Evolutionary conservation across 2,797 vertebrate genomes (phyloP), one percentile per base, ranked within the genome.

Genomic region (Centropyge bicolor): DNA sequence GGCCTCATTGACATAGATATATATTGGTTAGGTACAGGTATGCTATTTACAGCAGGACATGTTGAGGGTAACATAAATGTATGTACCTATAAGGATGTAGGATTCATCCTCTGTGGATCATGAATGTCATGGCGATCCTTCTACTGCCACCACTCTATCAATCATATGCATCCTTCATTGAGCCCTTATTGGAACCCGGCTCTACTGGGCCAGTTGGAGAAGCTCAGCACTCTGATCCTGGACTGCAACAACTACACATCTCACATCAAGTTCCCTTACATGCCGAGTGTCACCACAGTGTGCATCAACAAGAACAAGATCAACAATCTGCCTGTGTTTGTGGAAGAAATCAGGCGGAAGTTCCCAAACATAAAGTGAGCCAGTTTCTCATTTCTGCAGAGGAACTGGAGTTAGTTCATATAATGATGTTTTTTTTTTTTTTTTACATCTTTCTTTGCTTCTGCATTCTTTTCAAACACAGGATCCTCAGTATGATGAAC

Each of bases 251-350:
- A 90, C 80, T 96, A 94, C 91, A 94, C 86, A 5, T 90, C 94
- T 16, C 95, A 96, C 38, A 90, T 95, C 22, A 96, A 95, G 86
- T 96, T 96, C 66, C 95, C 95, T 56, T 96, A 91, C 90, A 94
- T 96, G 94, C 88, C 92, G 0, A 93, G 91, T 2, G 65, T 96
- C 80, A 95, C 91, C 86, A 91, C 94, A 0, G 17, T 96, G 75
- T 95, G 92, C 91, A 91, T 96, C 92, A 96, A 96, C 93, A 96
- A 96, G 87, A 96, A 96, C 92, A 93, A 89, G 77, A 92, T 96
- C 76, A 89, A 91, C 85, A 96, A 96, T 41, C 90, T 96, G 76
- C 95, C 95, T 0, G 91, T 95, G 46, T 95, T 95, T 24, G 92
- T 94, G 80, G 95, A 95, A 13, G 95, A 96, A 67, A 78, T 96